Conservation (phyloP, 2,888 invertebrate genomes). For the Agrochola litura region DNA sequence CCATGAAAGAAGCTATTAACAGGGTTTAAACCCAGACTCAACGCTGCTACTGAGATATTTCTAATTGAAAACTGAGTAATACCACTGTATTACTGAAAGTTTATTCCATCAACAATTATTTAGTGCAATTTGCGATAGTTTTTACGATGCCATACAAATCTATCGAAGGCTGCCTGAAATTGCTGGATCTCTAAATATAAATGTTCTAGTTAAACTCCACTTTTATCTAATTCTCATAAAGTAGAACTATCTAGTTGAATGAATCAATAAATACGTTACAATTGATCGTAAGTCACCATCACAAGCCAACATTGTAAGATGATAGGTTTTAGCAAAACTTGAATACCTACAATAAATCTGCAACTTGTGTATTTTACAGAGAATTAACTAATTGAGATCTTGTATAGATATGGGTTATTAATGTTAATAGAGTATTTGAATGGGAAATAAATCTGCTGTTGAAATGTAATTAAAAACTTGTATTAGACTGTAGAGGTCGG, state of each 20-base stretch:
- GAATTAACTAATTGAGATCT: conserved; percentile 29
- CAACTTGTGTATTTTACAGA: conserved; percentile 10
- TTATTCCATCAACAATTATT: not conserved
- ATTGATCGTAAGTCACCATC: conserved; percentile 48
- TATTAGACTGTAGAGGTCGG: conserved; percentile 4
- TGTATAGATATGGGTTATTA: conserved; percentile 28
- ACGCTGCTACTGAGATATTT: not conserved
- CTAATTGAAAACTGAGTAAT: not conserved
- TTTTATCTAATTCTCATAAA: conserved; percentile 34
- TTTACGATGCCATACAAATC: conserved; percentile 15
- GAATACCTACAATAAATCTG: conserved; percentile 20
- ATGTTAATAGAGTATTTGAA: conserved; percentile 44
- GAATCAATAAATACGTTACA: conserved; percentile 58
- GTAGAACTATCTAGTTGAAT: conserved; percentile 39
- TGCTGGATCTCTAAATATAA: conserved; percentile 11
- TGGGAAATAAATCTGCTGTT: conserved; percentile 39
- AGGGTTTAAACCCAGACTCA: not conserved
- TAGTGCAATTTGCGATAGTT: conserved; percentile 11
- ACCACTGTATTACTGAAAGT: not conserved
- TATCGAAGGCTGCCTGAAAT: conserved; percentile 15
- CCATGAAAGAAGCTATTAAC: not conserved
- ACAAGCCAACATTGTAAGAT: conserved; percentile 39
- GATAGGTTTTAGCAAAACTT: conserved; percentile 11
- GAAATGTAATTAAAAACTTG: conserved; percentile 40
- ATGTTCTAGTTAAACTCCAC: conserved; percentile 18